Conservation (phyloP, 2,888 invertebrate species). For the Eristalis arbustorum region DNA sequence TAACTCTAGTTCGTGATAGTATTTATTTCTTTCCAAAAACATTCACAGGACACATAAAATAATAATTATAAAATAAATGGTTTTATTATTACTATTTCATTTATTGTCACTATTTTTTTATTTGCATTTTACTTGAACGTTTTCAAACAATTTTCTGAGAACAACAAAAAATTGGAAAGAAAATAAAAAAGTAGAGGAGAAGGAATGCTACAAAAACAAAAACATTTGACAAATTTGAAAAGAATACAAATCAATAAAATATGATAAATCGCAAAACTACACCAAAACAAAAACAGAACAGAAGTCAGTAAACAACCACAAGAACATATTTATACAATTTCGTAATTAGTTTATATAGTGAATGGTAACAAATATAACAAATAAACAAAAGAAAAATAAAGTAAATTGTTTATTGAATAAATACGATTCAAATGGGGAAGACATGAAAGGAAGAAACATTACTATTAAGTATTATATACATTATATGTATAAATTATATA, state of each 20-base stretch:
- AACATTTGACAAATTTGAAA: constrained; percentile 66
- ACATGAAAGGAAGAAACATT: constrained; percentile 7
- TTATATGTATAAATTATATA: constrained; percentile 70
- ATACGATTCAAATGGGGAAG: constrained; percentile 39
- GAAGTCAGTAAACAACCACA: constrained; percentile 66
- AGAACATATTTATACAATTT: constrained; percentile 71
- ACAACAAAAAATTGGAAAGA: not conserved
- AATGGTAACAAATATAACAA: constrained; percentile 61
- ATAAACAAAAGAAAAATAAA: constrained; percentile 63
- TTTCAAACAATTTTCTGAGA: constrained; percentile 11
- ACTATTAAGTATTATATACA: constrained; percentile 70
- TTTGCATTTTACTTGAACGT: constrained; percentile 1
- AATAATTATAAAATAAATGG: constrained; percentile 73
- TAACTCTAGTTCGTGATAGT: constrained; percentile 81
- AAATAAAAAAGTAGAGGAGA: constrained; percentile 12
- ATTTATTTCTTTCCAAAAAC: constrained; percentile 77
- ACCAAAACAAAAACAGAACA: constrained; percentile 64
- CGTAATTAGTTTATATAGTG: constrained; percentile 72
- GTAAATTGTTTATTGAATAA: constrained; percentile 63
- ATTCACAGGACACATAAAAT: constrained; percentile 72
- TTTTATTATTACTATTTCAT: not conserved
- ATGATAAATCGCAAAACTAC: constrained; percentile 64
- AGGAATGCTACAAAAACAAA: constrained; percentile 35
- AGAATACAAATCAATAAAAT: constrained; percentile 68
- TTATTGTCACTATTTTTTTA: constrained; percentile 19